Evolutionary conservation across 1,140 invertebrate species (phyloP), one percentile per base, ranked within the genome.

Genomic region (Olivierus martensii): DNA sequence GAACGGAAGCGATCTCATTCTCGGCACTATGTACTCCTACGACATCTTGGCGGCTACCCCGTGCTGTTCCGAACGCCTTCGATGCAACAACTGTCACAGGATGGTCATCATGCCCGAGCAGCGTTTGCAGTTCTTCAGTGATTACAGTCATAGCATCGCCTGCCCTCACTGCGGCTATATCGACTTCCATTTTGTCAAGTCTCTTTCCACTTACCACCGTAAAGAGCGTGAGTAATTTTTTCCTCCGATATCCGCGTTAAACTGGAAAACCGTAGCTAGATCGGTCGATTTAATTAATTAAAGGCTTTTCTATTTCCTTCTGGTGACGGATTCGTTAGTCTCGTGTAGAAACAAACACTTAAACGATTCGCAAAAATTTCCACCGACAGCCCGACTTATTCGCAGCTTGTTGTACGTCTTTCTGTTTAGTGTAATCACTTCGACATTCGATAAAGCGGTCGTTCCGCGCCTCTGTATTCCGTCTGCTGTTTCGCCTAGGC

Each of bases 21-120:
- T 96, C 15, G 92, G 93, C 44, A 93, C 90, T 48, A 93, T 95
- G 88, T 97, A 97, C 70, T 87, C 89, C 43, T 97, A 94, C 64
- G 92, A 97, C 70, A 89, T 97, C 56, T 96, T 97, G 70, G 92
- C 92, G 65, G 90, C 91, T 44, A 88, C 84, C 73, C 89, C 90
- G 14, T 97, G 93, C 67, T 97, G 92, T 73, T 77, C 82, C 66
- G 87, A 93, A 63, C 77, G 91, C 62, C 77, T 95, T 51, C 75
- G 90, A 85, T 93, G 89, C 74, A 90, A 88, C 75, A 81, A 77
- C 63, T 92, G 88, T 75, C 81, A 79, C 69, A 84, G 86, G 69
- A 78, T 85, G 18, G 76, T 92, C 49, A 81, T 91, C 62, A 79
- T 84, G 64, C 83, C 84, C 63, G 84, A 91, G 70, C 58, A 35